Evolutionary conservation across 1,140 invertebrate genomes (phyloP), one percentile per base, ranked within the genome.

Genomic region (Caenorhabditis latens): DNA sequence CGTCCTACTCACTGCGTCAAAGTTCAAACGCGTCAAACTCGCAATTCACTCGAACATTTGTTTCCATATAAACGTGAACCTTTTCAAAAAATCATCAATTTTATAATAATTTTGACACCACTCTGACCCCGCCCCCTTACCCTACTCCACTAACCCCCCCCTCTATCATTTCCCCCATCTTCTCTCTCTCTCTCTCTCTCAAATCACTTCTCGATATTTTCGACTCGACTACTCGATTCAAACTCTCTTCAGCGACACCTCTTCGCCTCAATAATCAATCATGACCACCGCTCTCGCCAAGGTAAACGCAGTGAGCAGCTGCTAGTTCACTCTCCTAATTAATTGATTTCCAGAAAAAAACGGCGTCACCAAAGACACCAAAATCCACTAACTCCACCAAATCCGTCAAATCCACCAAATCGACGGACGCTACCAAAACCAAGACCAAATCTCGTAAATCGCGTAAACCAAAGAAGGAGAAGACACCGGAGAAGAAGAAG

Each of bases 171-270:
- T 32, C 32, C 32, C 32, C 32, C n/a, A n/a, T n/a, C n/a, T 32
- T 2, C 32, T 53, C 50, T 14, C 11, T 53, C 3, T 13, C 9
- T 53, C 50, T 9, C 11, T 32, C 7, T 46, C 42, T 43, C 42
- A 21, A 79, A 79, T 79, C 71, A 79, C 46, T 50, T 50, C 71
- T 79, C 71, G 40, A 79, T 79, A 24, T 79, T 79, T 53, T 24
- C 43, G 19, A 50, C 71, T 79, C 71, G 71, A 13, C 71, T 79
- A 79, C 71, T 79, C 71, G 71, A n/a, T 79, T 79, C 46, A 79
- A 79, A 32, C 32, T 32, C 32, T 32, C 32, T 32, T 79, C 71
- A 79, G 46, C 43, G 42, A 67, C 7, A 21, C 13, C 40, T 40
- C 13, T 67, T 16, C 50, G 50, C 50, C 16, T 53, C 50, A 53